Evolutionary conservation across 64 coral and sea anemone genomes (phyloP), one percentile per base, ranked within the genome.

Genomic region (Orbicella faveolata): DNA sequence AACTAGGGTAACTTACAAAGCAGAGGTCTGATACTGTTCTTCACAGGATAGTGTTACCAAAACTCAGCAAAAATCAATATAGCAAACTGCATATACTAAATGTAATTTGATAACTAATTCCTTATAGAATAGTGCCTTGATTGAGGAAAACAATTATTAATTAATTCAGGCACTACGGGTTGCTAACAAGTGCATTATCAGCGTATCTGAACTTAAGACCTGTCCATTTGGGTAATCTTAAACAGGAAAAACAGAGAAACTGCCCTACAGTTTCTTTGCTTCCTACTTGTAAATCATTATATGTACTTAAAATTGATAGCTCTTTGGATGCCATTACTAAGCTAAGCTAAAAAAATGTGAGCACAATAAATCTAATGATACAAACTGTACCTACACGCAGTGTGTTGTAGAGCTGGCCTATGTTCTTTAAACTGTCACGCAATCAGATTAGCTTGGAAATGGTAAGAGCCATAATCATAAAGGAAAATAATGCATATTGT

Each of bases 281-380:
- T 41, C 36, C 75, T 79, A 30, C 30, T 30, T 30, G 30, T 30
- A 15, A 79, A 79, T 54, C 17, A 57, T 14, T 14, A 53, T n/a
- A 12, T 25, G 19, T 57, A 23, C 21, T 57, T 30, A 59, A 48
- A 79, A 7, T 52, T 55, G 3, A 55, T 36, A 76, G 75, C 34
- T 44, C 25, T 79, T 4, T 79, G 13, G 51, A 79, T 26, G 77
- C 77, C 77, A 79, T 79, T 79, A 13, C 77, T 57, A 57, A 34
- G 77, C 77, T 59, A 79, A 79, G 23, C 48, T 79, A 13, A 30
- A 30, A 30, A 30, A 30, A 30, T 30, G 30, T 30, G 30, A 30
- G 30, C 30, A 30, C 3, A 76, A 17, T 76, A 37, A 35, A 39
- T 2, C 30, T 75, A 34, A 75, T 75, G 7, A 8, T 75, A 75